phyloP scores from a whole-genome alignment of 1,140 invertebrate genomes.

The Aethina tumida region DNA sequence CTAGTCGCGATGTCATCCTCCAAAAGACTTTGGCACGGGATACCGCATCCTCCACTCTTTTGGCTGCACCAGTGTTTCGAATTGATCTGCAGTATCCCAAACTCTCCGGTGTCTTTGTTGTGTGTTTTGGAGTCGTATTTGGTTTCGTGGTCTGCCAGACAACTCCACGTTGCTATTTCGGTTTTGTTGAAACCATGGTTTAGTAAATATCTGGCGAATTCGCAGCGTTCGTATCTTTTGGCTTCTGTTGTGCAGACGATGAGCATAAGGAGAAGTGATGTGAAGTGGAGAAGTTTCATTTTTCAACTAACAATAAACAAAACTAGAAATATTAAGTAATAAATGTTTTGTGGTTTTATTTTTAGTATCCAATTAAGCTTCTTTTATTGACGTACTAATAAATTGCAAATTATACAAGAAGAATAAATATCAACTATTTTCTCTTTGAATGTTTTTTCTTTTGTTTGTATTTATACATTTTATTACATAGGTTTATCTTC shows the following conservation, averaged over 20 bases:
- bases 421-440: too few species aligned
- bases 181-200: background rate
- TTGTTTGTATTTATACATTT: too few species aligned
- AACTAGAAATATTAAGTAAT: slow-evolving; percentile 1
- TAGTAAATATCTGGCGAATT: background rate
- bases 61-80: slow-evolving; percentile 1
- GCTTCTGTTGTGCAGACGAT: too few species aligned
- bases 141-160: slow-evolving; percentile 4
- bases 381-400: too few species aligned
- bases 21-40: slow-evolving; percentile 13
- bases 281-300: background rate
- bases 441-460: too few species aligned
- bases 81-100: slow-evolving; percentile 7
- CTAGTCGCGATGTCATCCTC: slow-evolving; percentile 14
- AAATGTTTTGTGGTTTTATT: too few species aligned
- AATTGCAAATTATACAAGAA: too few species aligned
- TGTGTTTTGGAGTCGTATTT: background rate
- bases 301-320: background rate
- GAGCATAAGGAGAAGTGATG: background rate
- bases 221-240: too few species aligned
- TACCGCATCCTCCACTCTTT: slow-evolving; percentile 10
- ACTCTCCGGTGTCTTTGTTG: slow-evolving; percentile 5
- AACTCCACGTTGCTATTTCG: slow-evolving; percentile 1
- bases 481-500: too few species aligned
- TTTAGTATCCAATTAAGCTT: too few species aligned